Evolutionary conservation across 2,888 invertebrate species (phyloP), one percentile per base, ranked within the genome.

Genomic region (Exephanes ischioxanthus): DNA sequence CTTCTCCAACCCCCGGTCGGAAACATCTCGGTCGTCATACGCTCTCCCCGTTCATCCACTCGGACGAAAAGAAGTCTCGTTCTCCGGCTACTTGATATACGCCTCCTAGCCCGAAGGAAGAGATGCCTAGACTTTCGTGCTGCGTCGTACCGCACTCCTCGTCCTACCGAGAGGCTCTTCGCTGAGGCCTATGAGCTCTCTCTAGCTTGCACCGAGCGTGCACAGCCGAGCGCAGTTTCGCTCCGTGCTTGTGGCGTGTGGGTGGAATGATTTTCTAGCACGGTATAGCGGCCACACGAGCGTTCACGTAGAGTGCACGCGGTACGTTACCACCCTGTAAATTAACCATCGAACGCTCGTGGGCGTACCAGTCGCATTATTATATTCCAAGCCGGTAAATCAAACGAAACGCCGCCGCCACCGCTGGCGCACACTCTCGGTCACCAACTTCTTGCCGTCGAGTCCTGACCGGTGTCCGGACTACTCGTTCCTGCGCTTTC

Each of bases 261-360:
- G 87, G 87, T 87, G 87, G 87, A 78, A 84, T 82, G 85, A 87
- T 87, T 87, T 87, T 84, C 84, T 80, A 71, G 82, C 73, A 73
- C 71, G 80, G 67, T 30, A 83, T 70, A 73, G 63, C 61, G 37
- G 22, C 7, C 22, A 11, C 83, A 83, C 80, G 80, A 79, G 79
- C 70, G 61, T 61, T 37, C 70, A 14, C 51, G 37, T 16, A 67
- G 77, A 77, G 66, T 70, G 72, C 48, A 83, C 72, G 73, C 83
- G 72, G 86, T 84, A 87, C 84, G 86, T 90, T 91, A 88, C 89
- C 90, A 91, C 90, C 89, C 89, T 86, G 89, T 91, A 91, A 91
- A 91, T 91, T 90, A 89, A 89, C 88, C 81, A 90, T 89, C 87
- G 89, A 86, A 80, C 79, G 81, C 61, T 72, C 85, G 90, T 90